Base-by-base conservation (phyloP, 2,888 invertebrate species). In the Notocelia uddmanniana region DNA sequence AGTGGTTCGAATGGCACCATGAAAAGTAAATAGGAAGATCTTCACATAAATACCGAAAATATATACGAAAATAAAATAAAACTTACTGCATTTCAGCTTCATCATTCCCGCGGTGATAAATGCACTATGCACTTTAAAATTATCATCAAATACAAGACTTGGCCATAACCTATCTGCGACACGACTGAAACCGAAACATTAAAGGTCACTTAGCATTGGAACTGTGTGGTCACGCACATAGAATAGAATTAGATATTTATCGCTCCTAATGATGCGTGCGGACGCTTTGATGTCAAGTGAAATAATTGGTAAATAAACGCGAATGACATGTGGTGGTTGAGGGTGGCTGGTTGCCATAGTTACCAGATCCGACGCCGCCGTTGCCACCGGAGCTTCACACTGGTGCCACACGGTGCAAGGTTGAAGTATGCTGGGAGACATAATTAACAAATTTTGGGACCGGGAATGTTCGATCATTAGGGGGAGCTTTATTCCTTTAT, bases 221-320 rank as follows among this genome's bases (percentile, higher is more conserved):
- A 54, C 23, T 54, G 13, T 37, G 31, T 48, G 54, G 57, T 74
- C 52, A 77, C 77, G 74, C 74, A 79, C 74, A 78, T 77, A 72
- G 34, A 73, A 67, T 50, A 48, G 18, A 62, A 69, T 45, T 68
- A 55, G 78, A 79, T 80, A 69, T 59, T 75, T 68, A 64, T 73
- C 69, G 62, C 50, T 60, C 60, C 37, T 59, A 69, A 69, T 62
- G 73, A 73, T 67, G 79, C 83, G 82, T 81, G 83, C 79, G 81
- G 84, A 80, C 81, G 80, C 81, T 76, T 77, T 78, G 76, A 76
- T 83, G 83, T 81, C 84, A 81, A 83, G 81, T 82, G 81, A 79
- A 80, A 80, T 87, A 83, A 87, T 87, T 86, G 83, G 87, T 89
- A 89, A 89, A 89, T 88, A 89, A 86, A 88, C 84, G 82, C 82